Evolutionary conservation across 2,797 vertebrate species (phyloP).

Genomic region (Tinamus major): DNA sequence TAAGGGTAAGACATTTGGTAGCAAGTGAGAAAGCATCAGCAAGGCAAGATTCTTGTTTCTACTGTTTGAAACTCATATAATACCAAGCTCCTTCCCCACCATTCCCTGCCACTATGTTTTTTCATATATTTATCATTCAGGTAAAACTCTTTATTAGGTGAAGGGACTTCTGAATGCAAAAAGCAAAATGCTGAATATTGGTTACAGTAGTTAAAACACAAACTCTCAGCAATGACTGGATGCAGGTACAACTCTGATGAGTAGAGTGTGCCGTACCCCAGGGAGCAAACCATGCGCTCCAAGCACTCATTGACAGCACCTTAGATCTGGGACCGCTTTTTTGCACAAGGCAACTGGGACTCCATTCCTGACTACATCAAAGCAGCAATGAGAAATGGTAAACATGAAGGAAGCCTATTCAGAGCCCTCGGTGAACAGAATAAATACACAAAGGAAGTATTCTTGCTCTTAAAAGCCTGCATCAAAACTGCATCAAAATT

Average conservation of each 20-base stretch:
- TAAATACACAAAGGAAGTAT: not conserved
- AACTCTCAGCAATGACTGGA: not conserved
- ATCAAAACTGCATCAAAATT: not conserved
- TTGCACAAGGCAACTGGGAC: not conserved
- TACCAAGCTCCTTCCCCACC: too few relatives aligned
- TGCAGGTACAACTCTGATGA: not conserved
- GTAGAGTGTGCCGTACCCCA: not conserved
- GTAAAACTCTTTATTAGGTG: not conserved
- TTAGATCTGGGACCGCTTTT: not conserved
- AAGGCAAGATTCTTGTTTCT: not conserved
- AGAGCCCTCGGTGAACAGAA: not conserved
- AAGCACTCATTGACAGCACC: not conserved
- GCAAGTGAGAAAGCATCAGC: not conserved
- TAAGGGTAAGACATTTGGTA: not conserved
- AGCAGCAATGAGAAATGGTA: not conserved
- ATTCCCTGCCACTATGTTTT: rapidly evolving
- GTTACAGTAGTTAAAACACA: not conserved
- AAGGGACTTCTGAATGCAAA: not conserved
- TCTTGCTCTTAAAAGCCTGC: not conserved
- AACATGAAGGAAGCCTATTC: not conserved
- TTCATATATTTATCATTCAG: not conserved
- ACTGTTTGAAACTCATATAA: not conserved
- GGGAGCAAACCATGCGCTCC: not conserved
- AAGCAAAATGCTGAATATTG: not conserved
- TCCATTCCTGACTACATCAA: not conserved